phyloP scores from a whole-genome alignment of 2,888 invertebrate genomes.

The Halocaridina rubra region DNA sequence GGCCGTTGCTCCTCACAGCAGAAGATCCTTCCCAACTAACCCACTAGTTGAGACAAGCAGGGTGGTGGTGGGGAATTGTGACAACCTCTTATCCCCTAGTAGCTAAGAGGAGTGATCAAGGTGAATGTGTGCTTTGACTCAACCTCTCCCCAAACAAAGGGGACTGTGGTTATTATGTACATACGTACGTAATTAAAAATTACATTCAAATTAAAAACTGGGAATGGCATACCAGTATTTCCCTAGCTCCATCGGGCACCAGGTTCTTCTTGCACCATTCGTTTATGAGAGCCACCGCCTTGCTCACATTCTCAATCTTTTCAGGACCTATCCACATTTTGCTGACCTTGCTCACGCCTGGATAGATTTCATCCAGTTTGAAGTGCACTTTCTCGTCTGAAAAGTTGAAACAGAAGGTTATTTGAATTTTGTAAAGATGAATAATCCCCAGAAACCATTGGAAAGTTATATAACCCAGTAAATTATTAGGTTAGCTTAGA shows the following conservation, averaged over 20 bases:
- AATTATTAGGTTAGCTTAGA: not conserved
- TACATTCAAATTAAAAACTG: not conserved
- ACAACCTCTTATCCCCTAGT: no score
- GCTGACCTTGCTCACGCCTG: slow-evolving; percentile 24
- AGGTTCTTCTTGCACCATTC: slow-evolving; percentile 31
- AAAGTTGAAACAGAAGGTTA: not conserved
- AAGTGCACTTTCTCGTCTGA: slow-evolving; percentile 16
- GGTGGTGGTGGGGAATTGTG: no score
- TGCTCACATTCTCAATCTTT: not conserved
- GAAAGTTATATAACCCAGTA: no score
- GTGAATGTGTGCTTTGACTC: no score
- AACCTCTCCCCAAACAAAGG: no score
- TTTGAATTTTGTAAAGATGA: not conserved
- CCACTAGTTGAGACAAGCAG: no score
- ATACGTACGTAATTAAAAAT: no score
- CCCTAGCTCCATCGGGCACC: slow-evolving; percentile 36
- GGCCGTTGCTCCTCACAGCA: no score
- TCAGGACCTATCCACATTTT: slow-evolving; percentile 30
- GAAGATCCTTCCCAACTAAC: no score
- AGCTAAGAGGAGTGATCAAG: no score
- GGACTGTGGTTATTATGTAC: no score
- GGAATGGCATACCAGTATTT: slow-evolving; percentile 21
- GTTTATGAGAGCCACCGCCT: not conserved
- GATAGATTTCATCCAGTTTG: not conserved
- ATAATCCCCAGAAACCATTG: not conserved